Evolutionary conservation across 2,797 vertebrate species (phyloP).

Genomic region (Kryptolebias ocellatus): DNA sequence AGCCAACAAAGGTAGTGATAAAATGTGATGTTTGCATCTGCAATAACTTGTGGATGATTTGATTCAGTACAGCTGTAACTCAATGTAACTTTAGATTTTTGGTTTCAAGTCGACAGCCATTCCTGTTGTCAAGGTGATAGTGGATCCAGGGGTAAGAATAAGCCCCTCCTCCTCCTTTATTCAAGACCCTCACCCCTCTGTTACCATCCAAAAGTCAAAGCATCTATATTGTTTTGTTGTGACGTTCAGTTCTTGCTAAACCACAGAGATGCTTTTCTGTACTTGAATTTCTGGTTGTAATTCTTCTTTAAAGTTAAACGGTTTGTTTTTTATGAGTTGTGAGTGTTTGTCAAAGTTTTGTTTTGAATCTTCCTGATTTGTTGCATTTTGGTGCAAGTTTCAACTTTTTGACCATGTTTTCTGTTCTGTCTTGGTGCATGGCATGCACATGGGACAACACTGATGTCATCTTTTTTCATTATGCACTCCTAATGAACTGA

Average conservation of each 20-base stretch:
- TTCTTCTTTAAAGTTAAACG: constrained; percentile 10
- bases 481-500: constrained; percentile 20
- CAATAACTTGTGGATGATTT: constrained; percentile 17
- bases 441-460: constrained; percentile 47
- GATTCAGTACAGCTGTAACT: constrained; percentile 41
- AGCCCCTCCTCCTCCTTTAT: constrained; percentile 47
- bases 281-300: constrained; percentile 19
- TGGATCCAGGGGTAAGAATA: constrained; percentile 82
- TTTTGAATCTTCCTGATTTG: constrained; percentile 42
- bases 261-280: constrained; percentile 36
- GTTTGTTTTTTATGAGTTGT: constrained; percentile 38
- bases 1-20: constrained; percentile 8
- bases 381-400: constrained; percentile 48
- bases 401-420: constrained; percentile 12
- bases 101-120: constrained; percentile 79
- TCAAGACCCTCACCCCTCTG: constrained; percentile 43
- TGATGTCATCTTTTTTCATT: constrained; percentile 4
- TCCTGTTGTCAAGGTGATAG: constrained; percentile 80
- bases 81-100: constrained; percentile 70
- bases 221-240: constrained; percentile 46
- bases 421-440: constrained; percentile 40
- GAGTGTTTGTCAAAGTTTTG: constrained; percentile 38
- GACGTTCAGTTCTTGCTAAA: constrained; percentile 31
- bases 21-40: constrained; percentile 25
- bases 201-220: constrained; percentile 54